phyloP scores from a whole-genome alignment of 1,140 invertebrate genomes.

The Matsumurasca onukii region DNA sequence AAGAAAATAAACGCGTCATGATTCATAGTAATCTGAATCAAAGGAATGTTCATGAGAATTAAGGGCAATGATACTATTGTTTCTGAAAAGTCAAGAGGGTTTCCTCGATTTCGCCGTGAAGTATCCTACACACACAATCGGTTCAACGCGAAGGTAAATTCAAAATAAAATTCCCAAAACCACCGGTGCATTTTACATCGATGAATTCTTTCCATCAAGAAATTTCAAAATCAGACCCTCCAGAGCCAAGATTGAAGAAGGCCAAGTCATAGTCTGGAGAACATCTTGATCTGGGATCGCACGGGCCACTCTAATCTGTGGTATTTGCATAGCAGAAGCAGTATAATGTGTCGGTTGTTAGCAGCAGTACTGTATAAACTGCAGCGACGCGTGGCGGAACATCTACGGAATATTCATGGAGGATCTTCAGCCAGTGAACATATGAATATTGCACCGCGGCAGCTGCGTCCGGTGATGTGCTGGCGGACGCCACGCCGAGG shows the following conservation, averaged over 20 bases:
- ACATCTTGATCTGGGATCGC: neutral
- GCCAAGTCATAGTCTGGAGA: neutral
- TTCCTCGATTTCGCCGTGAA: too few relatives aligned
- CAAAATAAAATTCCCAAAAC: too few relatives aligned
- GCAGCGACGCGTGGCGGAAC: neutral
- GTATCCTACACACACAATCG: too few relatives aligned
- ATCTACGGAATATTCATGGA: slow-evolving; percentile 18
- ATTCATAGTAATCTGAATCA: too few relatives aligned
- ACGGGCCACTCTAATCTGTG: neutral
- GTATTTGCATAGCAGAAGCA: neutral
- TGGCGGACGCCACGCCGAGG: neutral
- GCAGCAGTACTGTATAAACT: too few relatives aligned
- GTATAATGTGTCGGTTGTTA: neutral
- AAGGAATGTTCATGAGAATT: too few relatives aligned
- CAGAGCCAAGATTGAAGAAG: neutral
- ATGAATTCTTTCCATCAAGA: neutral
- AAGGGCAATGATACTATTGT: too few relatives aligned
- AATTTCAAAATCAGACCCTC: neutral
- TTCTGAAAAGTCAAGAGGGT: too few relatives aligned
- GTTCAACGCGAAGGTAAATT: too few relatives aligned
- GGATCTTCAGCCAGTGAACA: slow-evolving; percentile 5
- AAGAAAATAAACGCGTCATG: too few relatives aligned
- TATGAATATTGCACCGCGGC: slow-evolving; percentile 1
- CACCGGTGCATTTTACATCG: too few relatives aligned
- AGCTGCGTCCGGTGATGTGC: too few relatives aligned